Conservation (phyloP, 2,113 vertebrate species). For the Chroicocephalus ridibundus region DNA sequence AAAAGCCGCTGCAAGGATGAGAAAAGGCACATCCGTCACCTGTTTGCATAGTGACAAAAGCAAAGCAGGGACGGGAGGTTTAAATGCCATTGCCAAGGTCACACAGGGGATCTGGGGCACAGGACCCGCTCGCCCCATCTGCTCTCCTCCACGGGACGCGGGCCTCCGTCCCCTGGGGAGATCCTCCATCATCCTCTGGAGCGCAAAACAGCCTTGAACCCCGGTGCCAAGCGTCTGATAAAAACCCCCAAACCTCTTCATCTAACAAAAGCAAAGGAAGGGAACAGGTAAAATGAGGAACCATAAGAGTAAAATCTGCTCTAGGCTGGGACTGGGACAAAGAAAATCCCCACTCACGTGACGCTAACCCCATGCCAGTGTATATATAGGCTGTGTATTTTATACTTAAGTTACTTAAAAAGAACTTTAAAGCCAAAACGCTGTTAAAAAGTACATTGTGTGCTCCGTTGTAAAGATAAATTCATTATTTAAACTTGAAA, state of each 20-base stretch:
- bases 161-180: background rate
- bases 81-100: background rate
- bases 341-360: background rate
- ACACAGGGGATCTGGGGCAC: background rate
- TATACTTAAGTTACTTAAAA: background rate
- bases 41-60: background rate
- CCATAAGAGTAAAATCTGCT: background rate
- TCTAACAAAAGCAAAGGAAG: background rate
- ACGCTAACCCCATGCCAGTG: background rate
- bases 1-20: background rate
- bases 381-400: background rate
- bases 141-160: accelerated
- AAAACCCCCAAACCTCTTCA: accelerated
- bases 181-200: accelerated
- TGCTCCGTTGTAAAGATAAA: background rate
- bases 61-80: background rate
- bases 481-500: background rate
- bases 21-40: background rate
- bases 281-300: background rate
- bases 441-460: background rate
- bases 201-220: background rate
- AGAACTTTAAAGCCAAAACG: background rate
- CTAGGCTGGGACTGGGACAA: accelerated
- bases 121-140: background rate
- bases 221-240: accelerated